Evolutionary conservation across 92 coral and sea anemone species (phyloP), one percentile per base, ranked within the genome.

Genomic region (Palythoa heliodiscus): DNA sequence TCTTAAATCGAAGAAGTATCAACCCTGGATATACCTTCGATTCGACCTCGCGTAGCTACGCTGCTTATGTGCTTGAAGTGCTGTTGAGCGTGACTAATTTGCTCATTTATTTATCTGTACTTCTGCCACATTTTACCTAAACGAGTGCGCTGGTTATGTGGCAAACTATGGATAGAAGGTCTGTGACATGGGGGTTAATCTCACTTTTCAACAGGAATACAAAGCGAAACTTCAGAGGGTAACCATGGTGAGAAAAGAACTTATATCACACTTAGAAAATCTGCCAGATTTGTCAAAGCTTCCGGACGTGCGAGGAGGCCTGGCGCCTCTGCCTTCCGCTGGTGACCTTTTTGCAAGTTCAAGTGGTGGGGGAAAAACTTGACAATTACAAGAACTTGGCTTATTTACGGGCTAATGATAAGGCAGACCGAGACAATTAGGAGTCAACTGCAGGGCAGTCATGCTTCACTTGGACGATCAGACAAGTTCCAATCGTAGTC

Each of bases 241-340:
- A 35, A 94, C 98, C 23, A 77, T 95, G 77, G 99, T 97, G 43
- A 75, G 99, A 76, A 95, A 97, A 77, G 99, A 97, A 69, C 97
- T 97, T 40, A 91, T 93, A 77, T 90, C 99, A n/a, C 99, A 97
- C 71, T 88, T 97, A 70, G 97, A 92, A 85, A 97, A 97, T 83
- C 90, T 97, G 8, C 99, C 99, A 17, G 99, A 97, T 85, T 86
- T 97, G 39, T 89, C 95, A 60, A 93, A 94, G 67, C 99, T 97
- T 19, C 99, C 99, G 48, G 99, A 91, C 86, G 92, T 94, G 38
- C 92, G 90, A 38, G 98, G 99, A 39, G 98, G 99, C 29, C 86
- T 97, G 60, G 95, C 99, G 3, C 99, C 99, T 73, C 89, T 97
- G n/a, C 99, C 99, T 15, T 97, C 99, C 40, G 98, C 99, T 1